phyloP scores from a whole-genome alignment of 2,113 vertebrate genomes.

The Neodon shergylaensis region DNA sequence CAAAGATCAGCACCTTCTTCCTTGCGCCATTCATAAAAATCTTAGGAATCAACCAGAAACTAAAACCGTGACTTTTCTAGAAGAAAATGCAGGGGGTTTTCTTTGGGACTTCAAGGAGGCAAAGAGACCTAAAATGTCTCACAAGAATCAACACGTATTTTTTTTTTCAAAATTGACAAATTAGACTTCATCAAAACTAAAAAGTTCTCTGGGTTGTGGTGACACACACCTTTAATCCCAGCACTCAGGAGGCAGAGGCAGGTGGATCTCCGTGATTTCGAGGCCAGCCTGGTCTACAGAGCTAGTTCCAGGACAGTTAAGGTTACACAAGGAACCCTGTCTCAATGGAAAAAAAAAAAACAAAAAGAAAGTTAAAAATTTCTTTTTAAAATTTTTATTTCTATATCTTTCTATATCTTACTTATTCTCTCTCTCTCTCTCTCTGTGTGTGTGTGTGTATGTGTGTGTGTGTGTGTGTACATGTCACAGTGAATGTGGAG shows the following conservation, averaged over 20 bases:
- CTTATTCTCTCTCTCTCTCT: not conserved
- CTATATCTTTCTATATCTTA: not conserved
- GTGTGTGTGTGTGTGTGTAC: too few species aligned
- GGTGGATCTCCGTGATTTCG: not conserved
- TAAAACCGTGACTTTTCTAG: slow-evolving; percentile 9
- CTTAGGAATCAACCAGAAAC: slow-evolving; percentile 23
- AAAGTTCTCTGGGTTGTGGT: not conserved
- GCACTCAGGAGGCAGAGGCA: not conserved
- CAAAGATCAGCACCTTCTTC: not conserved
- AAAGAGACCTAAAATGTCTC: not conserved
- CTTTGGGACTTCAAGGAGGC: not conserved
- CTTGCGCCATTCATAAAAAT: not conserved
- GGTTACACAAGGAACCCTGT: not conserved
- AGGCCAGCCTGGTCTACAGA: not conserved
- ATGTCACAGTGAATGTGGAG: not conserved
- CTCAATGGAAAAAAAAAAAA: not conserved
- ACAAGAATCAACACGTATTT: not conserved
- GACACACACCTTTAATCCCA: not conserved
- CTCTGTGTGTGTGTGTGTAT: not conserved
- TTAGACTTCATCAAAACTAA: not conserved
- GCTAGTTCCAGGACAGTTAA: not conserved
- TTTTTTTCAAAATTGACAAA: not conserved
- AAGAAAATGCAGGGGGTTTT: slow-evolving; percentile 7
- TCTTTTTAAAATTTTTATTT: not conserved
- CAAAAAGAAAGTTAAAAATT: not conserved